Evolutionary conservation across 2,113 vertebrate genomes (phyloP).

Genomic region (Cryptomyrus ogoouensis): DNA sequence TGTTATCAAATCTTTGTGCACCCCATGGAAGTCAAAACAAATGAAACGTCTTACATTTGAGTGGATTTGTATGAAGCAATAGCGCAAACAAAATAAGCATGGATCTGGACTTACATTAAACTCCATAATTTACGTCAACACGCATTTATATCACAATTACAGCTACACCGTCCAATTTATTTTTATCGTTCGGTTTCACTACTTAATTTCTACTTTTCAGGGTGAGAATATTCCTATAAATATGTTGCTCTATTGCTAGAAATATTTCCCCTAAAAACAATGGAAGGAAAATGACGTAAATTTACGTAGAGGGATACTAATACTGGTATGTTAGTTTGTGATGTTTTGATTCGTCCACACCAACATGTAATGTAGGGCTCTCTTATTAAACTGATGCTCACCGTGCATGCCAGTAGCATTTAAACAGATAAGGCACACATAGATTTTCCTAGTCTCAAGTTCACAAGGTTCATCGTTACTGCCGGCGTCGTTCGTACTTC

Average conservation of each 20-base stretch:
- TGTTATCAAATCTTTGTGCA: conserved; percentile 28
- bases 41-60: conserved; percentile 21
- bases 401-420: background rate
- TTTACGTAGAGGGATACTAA: background rate
- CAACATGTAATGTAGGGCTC: background rate
- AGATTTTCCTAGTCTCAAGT: background rate
- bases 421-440: background rate
- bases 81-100: background rate
- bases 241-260: background rate
- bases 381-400: background rate
- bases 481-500: background rate
- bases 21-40: conserved; percentile 27
- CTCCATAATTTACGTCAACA: background rate
- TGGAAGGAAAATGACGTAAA: background rate
- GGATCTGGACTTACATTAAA: background rate
- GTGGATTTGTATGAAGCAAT: background rate
- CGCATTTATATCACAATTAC: background rate
- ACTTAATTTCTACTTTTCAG: background rate
- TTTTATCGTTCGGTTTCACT: conserved; percentile 1
- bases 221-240: background rate
- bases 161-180: background rate
- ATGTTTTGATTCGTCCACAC: background rate
- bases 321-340: background rate
- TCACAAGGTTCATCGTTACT: background rate
- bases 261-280: background rate